Base-by-base conservation (phyloP, 2,888 invertebrate genomes). In the Erannis defoliaria region DNA sequence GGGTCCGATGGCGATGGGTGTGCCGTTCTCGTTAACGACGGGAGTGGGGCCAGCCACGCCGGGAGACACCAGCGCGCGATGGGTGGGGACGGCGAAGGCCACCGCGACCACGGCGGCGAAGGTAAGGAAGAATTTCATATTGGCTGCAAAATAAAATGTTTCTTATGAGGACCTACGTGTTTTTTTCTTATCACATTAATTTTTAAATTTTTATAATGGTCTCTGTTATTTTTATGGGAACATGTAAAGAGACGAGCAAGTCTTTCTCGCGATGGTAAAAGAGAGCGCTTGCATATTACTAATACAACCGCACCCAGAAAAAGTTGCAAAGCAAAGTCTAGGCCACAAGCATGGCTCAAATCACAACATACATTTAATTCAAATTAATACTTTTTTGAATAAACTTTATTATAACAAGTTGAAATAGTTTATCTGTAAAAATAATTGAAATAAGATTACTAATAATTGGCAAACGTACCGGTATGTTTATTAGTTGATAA, bases 1-100 rank as follows among this genome's bases (percentile, higher is more conserved):
- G 33, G 42, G 38, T 38, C 74, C 72, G 14, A 77, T 70, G 53
- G 71, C n/a, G 66, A 72, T 54, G 53, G 75, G 72, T 1, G 43
- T 14, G 33, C 38, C 31, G 19, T 10, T 31, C 19, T 55, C 53
- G 8, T 53, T 42, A 21, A 67, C 38, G 50, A 66, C 46, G 21
- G 65, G 68, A 3, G 68, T 66, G 37, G 72, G 64, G 26, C 67
- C 69, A 37, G 71, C 62, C 23, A 66, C 58, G 14, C 63, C 70
- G 16, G 71, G 68, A 18, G 45, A n/a, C 4, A 72, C 59, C 9
- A 71, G 66, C 35, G 31, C 61, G 51, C 67, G 65, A 19, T 67
- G 71, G 19, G 45, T 50, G 46, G 66, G 68, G 58, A 55, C 55
- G 48, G 68, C 68, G 48, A 63, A 37, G 50, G 68, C 70, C 12